phyloP scores from a whole-genome alignment of 2,888 invertebrate species.

The Tetropium fuscum region DNA sequence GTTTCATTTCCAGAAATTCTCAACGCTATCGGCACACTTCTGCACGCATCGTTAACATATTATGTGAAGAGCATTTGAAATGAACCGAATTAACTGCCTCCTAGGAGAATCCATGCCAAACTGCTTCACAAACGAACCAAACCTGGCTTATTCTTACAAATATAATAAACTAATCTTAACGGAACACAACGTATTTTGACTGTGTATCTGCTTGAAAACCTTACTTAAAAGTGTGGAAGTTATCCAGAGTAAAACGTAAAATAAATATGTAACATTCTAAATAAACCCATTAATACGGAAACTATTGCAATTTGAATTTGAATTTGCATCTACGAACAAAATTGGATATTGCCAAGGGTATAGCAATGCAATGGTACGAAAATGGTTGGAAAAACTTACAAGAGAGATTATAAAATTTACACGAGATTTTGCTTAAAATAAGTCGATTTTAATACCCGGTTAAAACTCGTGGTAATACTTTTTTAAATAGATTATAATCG shows the following conservation, averaged over 20 bases:
- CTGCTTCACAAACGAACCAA: slow-evolving; percentile 24
- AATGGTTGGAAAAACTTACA: too few relatives aligned
- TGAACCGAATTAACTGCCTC: slow-evolving; percentile 52
- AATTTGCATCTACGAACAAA: too few relatives aligned
- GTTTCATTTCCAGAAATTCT: slow-evolving; percentile 50
- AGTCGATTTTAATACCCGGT: too few relatives aligned
- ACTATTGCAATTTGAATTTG: too few relatives aligned
- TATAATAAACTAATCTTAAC: slow-evolving; percentile 34
- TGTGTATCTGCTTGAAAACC: slow-evolving; percentile 19
- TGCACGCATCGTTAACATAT: slow-evolving; percentile 57
- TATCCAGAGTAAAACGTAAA: neutral
- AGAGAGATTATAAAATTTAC: too few relatives aligned
- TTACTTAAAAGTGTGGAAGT: slow-evolving; percentile 6
- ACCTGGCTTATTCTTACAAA: slow-evolving; percentile 33
- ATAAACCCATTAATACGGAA: too few relatives aligned
- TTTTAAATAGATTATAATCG: too few relatives aligned
- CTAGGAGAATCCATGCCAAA: slow-evolving; percentile 20
- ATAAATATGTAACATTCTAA: too few relatives aligned
- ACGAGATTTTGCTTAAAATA: too few relatives aligned
- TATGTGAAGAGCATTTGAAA: slow-evolving; percentile 57
- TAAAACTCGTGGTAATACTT: too few relatives aligned
- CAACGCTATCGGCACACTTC: slow-evolving; percentile 51
- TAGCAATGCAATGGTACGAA: too few relatives aligned
- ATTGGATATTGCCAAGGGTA: too few relatives aligned
- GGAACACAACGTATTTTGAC: slow-evolving; percentile 6